Evolutionary conservation across 2,113 vertebrate genomes (phyloP), one percentile per base, ranked within the genome.

Genomic region (Amblyornis subalaris): DNA sequence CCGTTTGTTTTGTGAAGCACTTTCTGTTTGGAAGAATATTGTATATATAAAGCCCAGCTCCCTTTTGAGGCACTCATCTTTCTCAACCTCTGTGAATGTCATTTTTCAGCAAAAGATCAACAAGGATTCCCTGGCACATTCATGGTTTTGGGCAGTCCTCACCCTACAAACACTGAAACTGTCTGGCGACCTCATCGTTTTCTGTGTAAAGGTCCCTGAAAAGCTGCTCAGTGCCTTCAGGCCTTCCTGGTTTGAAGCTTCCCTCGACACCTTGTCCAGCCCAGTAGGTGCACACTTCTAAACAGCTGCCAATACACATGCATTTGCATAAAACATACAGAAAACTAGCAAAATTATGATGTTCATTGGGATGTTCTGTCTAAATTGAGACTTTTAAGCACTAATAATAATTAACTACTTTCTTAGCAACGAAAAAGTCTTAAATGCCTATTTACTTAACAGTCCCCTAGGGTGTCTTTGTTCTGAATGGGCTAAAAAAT

Each of bases 381-480:
- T 97, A 94, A 98, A 98, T 97, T 97, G 93, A 98, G 97, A 98
- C 96, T 98, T 98, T 98, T 97, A 98, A 96, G 97, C 93, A 97
- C 97, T 98, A 98, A 98, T 97, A 98, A 98, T 98, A 98, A 98
- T 98, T 98, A 98, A 98, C 98, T 98, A 98, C 97, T 98, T 98
- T 98, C 97, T 98, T 98, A 97, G 98, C 95, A 97, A 97, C 88
- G 91, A 98, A 98, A 98, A 98, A 98, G 97, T 97, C 98, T 98
- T 98, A 98, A 98, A 98, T 97, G 97, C 97, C 98, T 98, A 97
- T 98, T 98, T 98, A 98, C 97, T 98, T 98, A 98, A 98, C 98
- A 96, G 97, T 97, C 98, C 98, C 98, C 98, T 96, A 98, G 98
- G 97, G 98, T 98, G 97, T 97, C 98, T 98, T 98, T 98, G 98